phyloP scores from a whole-genome alignment of 1,140 invertebrate genomes.

The Nasonia longicornis region DNA sequence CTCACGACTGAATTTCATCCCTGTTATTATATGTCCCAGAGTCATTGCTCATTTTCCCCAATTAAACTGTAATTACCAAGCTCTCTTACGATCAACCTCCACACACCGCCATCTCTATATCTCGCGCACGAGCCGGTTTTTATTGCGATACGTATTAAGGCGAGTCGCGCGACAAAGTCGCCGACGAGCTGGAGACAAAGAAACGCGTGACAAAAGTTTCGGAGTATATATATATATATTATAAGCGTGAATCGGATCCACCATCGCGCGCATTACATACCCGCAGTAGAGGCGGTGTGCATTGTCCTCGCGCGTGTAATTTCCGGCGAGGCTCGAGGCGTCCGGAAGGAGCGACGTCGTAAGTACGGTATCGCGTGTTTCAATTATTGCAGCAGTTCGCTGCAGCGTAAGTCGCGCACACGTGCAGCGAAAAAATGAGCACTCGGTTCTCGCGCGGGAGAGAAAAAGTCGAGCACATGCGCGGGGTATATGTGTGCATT shows the following conservation, averaged over 20 bases:
- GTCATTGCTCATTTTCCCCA: neutral
- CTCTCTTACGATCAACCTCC: neutral
- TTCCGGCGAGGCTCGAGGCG: constrained; percentile 14
- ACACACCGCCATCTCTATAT: neutral
- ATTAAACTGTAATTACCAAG: neutral
- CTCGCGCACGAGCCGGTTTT: neutral
- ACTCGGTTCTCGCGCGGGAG: neutral
- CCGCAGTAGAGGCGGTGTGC: too few species aligned
- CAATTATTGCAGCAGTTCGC: constrained; percentile 53
- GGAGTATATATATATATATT: too few species aligned
- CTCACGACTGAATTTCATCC: too few species aligned
- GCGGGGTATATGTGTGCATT: too few species aligned
- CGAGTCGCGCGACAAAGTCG: neutral
- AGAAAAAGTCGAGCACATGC: constrained; percentile 24
- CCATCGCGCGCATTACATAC: neutral
- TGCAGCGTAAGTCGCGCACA: constrained; percentile 26
- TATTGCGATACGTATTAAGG: too few species aligned
- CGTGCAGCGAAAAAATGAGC: neutral
- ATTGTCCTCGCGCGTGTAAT: constrained; percentile 3
- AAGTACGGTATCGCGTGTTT: constrained; percentile 67
- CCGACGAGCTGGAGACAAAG: neutral
- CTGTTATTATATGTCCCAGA: too few species aligned
- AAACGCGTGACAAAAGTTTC: neutral
- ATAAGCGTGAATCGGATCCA: neutral
- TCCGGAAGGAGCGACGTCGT: constrained; percentile 41